A percentile compares a stretch with the other conserved stretches of the same genome.
Evolutionary conservation across 2,113 vertebrate species (phyloP).

Genomic region (Galemys pyrenaicus): DNA sequence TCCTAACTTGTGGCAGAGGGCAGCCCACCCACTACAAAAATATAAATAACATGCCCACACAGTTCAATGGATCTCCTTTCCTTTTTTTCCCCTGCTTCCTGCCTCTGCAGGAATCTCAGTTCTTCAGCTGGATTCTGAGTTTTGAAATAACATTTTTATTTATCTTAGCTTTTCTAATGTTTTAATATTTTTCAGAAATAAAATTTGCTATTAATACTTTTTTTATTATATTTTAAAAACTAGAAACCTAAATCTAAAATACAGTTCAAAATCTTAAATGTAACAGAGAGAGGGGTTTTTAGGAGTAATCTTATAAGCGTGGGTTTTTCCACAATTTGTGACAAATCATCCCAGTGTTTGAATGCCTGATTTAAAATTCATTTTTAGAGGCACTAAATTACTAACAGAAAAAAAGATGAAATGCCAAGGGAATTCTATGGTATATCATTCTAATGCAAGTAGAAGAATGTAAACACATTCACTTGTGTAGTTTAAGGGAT

Average conservation of each 20-base stretch:
- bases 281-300: background rate
- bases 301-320: background rate
- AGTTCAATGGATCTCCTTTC: too few species aligned
- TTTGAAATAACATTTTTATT: background rate
- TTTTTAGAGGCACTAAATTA: conserved; percentile 54
- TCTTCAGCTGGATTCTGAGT: background rate
- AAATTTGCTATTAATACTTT: background rate
- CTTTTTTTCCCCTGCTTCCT: too few species aligned
- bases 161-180: background rate
- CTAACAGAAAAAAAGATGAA: conserved; percentile 19
- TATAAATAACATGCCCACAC: too few species aligned
- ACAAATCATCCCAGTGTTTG: background rate
- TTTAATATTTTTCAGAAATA: conserved; percentile 21
- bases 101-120: too few species aligned
- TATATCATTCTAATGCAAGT: background rate
- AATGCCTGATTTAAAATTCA: background rate
- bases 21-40: background rate
- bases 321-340: background rate
- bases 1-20: background rate
- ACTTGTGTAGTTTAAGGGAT: background rate
- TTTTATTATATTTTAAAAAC: conserved; percentile 37
- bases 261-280: conserved; percentile 34
- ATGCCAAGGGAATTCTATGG: background rate
- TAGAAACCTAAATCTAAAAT: conserved; percentile 49
- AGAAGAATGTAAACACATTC: background rate